Evolutionary conservation across 2,113 vertebrate species (phyloP).

Genomic region (Odontophorus gujanensis): DNA sequence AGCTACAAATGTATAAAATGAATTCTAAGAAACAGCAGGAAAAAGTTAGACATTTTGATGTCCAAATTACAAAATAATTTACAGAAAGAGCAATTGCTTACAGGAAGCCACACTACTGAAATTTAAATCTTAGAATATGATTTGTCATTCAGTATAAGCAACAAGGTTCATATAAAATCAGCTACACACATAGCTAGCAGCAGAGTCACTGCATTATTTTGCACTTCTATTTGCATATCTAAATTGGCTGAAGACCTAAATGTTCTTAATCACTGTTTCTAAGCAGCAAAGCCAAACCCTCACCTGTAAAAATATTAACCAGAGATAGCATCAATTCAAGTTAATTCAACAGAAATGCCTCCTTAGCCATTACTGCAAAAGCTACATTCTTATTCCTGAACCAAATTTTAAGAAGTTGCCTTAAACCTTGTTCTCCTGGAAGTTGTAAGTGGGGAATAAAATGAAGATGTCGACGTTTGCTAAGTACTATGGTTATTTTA

Average conservation of each 20-base stretch:
- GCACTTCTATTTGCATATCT: not conserved
- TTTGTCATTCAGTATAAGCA: not conserved
- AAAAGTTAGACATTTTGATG: not conserved
- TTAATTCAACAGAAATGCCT: not conserved
- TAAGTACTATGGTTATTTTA: not conserved
- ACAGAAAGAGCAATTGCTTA: not conserved
- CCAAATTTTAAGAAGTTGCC: not conserved
- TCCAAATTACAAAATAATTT: not conserved
- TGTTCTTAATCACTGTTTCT: not conserved
- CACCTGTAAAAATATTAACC: not conserved
- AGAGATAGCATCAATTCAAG: not conserved
- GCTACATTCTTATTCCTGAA: not conserved
- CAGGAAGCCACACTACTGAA: not conserved
- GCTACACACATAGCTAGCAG: not conserved
- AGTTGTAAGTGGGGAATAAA: not conserved
- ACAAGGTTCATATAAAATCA: not conserved
- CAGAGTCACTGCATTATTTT: not conserved
- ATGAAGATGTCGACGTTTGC: not conserved
- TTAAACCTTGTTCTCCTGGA: not conserved
- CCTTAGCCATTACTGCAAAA: not conserved
- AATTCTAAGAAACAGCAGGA: slow-evolving; percentile 36
- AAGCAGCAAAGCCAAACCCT: not conserved
- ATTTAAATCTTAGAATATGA: not conserved
- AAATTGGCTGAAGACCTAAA: not conserved
- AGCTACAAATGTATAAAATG: not conserved